Evolutionary conservation across 1,140 invertebrate genomes (phyloP).

Genomic region (Drosophila chauvacae): DNA sequence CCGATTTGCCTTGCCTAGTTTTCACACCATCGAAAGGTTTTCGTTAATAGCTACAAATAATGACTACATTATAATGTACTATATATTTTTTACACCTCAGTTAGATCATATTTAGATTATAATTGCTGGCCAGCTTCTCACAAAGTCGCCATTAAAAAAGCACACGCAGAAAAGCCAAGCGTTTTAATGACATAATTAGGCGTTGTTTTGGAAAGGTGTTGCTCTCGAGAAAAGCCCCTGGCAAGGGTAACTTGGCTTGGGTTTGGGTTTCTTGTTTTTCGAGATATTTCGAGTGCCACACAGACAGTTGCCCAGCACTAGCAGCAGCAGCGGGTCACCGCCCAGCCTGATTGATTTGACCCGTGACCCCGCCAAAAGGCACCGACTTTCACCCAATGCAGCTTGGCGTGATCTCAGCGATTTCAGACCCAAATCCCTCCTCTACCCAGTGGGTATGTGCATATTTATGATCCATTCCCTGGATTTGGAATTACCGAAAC

Average conservation of each 20-base stretch:
- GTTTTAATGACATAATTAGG: conserved; percentile 76
- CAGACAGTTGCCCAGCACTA: background rate
- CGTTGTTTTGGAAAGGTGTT: conserved; percentile 63
- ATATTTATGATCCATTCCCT: conserved; percentile 62
- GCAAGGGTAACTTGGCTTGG: background rate
- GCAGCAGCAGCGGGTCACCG: conserved; percentile 45
- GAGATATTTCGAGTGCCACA: conserved; percentile 26
- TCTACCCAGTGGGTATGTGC: background rate
- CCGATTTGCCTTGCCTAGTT: background rate
- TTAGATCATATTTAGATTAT: conserved; percentile 14
- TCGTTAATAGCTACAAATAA: background rate
- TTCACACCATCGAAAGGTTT: background rate
- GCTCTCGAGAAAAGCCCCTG: conserved; percentile 9
- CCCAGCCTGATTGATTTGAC: conserved; percentile 75
- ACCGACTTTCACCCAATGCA: conserved; percentile 63
- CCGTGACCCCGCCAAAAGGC: conserved; percentile 58
- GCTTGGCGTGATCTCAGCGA: conserved; percentile 55
- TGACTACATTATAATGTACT: background rate
- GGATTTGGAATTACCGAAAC: conserved; percentile 67
- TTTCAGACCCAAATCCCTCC: conserved; percentile 14
- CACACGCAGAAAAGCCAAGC: conserved; percentile 28
- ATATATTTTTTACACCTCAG: background rate
- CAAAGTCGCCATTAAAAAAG: conserved; percentile 20
- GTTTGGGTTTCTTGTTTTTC: background rate
- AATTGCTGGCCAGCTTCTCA: conserved; percentile 19